Evolutionary conservation across 2,888 invertebrate genomes (phyloP).

Genomic region (Heliconius hortense): DNA sequence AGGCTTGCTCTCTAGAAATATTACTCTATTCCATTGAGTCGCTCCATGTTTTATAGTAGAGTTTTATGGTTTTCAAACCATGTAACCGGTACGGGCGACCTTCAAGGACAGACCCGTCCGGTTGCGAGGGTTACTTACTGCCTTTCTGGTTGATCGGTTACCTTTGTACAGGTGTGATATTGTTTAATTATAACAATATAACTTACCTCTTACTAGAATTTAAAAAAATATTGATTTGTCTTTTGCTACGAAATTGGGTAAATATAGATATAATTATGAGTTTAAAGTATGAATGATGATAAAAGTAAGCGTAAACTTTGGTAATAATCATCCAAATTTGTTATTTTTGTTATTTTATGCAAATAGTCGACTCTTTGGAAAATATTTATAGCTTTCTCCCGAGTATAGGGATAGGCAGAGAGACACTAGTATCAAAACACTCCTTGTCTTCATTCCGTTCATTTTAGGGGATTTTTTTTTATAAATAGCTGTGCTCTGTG

Average conservation of each 20-base stretch:
- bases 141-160: constrained; percentile 12
- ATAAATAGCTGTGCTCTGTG: no score
- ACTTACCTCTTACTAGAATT: not conserved
- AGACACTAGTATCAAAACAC: no score
- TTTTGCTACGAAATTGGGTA: no score
- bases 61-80: constrained; percentile 61
- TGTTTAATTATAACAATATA: constrained; percentile 3
- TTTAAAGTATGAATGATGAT: not conserved
- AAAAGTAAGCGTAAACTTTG: not conserved
- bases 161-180: constrained; percentile 14
- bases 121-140: constrained; percentile 23
- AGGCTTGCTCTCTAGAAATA: not conserved
- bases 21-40: constrained; percentile 52
- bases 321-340: not conserved
- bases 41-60: constrained; percentile 55
- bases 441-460: no score
- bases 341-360: no score
- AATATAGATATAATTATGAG: not conserved
- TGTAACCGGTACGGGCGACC: constrained; percentile 45
- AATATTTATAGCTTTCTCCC: no score
- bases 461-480: no score
- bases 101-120: constrained; percentile 49
- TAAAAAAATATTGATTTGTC: not conserved
- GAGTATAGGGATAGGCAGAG: no score
- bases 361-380: no score